A percentile compares a stretch with the other conserved stretches of the same genome.
Conservation (phyloP, 2,113 vertebrate genomes). For the Sitta europaea region DNA sequence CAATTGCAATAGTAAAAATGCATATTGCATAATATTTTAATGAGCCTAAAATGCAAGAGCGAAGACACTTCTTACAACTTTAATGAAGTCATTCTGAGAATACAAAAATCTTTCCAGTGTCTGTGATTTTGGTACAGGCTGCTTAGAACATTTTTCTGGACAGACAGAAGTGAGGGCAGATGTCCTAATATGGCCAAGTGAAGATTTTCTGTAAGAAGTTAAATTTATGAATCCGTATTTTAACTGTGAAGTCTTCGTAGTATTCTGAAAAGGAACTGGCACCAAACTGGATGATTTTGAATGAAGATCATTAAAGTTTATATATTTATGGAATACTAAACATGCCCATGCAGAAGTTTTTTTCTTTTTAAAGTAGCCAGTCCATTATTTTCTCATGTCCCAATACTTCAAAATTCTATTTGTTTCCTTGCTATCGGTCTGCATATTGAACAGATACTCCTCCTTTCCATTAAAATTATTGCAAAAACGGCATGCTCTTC, state of each 20-base stretch:
- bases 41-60: not conserved
- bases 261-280: not conserved
- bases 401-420: not conserved
- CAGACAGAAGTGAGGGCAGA: not conserved
- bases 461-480: not conserved
- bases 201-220: not conserved
- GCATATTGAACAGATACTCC: not conserved
- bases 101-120: not conserved
- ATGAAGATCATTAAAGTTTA: not conserved
- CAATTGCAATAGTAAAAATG: not conserved
- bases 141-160: not conserved
- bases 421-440: not conserved
- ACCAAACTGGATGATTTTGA: not conserved
- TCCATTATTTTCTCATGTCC: not conserved
- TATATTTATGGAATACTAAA: not conserved
- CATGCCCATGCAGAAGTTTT: not conserved
- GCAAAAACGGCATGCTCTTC: not conserved
- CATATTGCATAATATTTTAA: not conserved
- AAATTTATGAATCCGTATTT: not conserved
- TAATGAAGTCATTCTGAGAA: not conserved
- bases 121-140: not conserved
- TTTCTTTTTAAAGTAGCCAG: not conserved
- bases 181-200: not conserved
- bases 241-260: not conserved
- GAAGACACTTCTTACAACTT: not conserved